phyloP scores from a whole-genome alignment of 2,888 invertebrate species.

The Cabera pusaria region DNA sequence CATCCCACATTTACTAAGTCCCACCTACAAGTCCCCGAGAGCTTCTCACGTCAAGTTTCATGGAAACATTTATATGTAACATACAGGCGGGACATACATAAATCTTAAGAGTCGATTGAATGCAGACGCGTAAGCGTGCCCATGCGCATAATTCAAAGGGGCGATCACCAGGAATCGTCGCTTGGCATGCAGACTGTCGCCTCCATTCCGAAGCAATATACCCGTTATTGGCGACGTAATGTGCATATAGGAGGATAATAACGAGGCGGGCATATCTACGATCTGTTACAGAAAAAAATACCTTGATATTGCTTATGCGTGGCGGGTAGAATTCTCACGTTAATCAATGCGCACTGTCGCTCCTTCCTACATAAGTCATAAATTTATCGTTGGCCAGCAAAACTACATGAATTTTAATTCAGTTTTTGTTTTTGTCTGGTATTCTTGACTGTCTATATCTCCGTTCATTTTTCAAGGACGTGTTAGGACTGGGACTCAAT shows the following conservation, averaged over 20 bases:
- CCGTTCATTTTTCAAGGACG: no score
- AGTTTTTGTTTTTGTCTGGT: no score
- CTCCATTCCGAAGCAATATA: slow-evolving; percentile 74
- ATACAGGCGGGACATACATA: slow-evolving; percentile 61
- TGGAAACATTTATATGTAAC: slow-evolving; percentile 67
- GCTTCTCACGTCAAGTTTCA: slow-evolving; percentile 58
- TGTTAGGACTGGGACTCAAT: no score
- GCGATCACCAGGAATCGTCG: slow-evolving; percentile 77
- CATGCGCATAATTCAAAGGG: slow-evolving; percentile 78
- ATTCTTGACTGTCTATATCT: no score
- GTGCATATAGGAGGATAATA: slow-evolving; percentile 64
- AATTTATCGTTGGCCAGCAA: no score
- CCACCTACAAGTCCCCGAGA: slow-evolving; percentile 22
- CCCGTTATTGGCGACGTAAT: slow-evolving; percentile 75
- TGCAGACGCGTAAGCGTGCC: slow-evolving; percentile 72
- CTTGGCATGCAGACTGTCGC: slow-evolving; percentile 76
- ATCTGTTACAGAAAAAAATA: slow-evolving; percentile 20
- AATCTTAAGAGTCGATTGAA: slow-evolving; percentile 72
- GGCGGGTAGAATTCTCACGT: slow-evolving; percentile 11
- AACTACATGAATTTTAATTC: no score
- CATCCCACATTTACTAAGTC: no score
- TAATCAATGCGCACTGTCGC: not conserved
- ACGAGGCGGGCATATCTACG: slow-evolving; percentile 36
- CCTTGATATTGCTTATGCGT: slow-evolving; percentile 10
- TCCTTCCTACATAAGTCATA: no score